Evolutionary conservation across 2,113 vertebrate genomes (phyloP).

Genomic region (Cairina moschata): DNA sequence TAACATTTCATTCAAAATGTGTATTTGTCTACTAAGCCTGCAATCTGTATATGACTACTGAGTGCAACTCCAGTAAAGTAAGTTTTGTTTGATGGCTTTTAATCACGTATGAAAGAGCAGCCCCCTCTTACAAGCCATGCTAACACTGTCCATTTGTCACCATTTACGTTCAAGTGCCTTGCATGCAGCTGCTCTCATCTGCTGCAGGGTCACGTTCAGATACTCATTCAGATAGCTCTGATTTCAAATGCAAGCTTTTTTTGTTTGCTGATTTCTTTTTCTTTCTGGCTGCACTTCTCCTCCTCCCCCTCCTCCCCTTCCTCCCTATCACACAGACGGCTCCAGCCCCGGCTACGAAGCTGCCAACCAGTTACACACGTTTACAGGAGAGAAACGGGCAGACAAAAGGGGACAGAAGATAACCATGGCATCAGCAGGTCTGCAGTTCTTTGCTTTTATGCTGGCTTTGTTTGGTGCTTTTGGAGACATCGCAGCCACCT

Average conservation of each 20-base stretch:
- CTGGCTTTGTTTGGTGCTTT: conserved; percentile 87
- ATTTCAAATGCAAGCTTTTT: conserved; percentile 25
- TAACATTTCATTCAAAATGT: background rate
- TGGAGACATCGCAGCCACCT: conserved; percentile 87
- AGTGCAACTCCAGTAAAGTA: background rate
- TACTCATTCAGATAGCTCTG: conserved; percentile 37
- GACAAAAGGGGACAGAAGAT: conserved; percentile 59
- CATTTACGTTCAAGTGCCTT: conserved; percentile 34
- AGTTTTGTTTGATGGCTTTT: background rate
- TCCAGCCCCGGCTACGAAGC: conserved; percentile 70
- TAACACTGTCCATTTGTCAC: conserved; percentile 40
- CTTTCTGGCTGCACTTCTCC: conserved; percentile 13
- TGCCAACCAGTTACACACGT: conserved; percentile 55
- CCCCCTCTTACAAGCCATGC: conserved; percentile 18
- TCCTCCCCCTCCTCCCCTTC: background rate
- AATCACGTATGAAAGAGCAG: background rate
- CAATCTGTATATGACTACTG: background rate
- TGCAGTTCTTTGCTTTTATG: conserved; percentile 93
- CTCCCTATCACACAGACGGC: conserved; percentile 67
- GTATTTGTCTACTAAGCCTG: background rate
- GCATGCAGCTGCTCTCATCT: conserved; percentile 38
- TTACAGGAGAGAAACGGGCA: conserved; percentile 45
- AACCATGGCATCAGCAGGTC: conserved; percentile 86
- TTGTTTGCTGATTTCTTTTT: conserved; percentile 45
- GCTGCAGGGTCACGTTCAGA: conserved; percentile 29